Percentiles rank a stretch among this genome's conserved stretches.
phyloP scores from a whole-genome alignment of 2,113 vertebrate genomes.

The Cnemophilus loriae region DNA sequence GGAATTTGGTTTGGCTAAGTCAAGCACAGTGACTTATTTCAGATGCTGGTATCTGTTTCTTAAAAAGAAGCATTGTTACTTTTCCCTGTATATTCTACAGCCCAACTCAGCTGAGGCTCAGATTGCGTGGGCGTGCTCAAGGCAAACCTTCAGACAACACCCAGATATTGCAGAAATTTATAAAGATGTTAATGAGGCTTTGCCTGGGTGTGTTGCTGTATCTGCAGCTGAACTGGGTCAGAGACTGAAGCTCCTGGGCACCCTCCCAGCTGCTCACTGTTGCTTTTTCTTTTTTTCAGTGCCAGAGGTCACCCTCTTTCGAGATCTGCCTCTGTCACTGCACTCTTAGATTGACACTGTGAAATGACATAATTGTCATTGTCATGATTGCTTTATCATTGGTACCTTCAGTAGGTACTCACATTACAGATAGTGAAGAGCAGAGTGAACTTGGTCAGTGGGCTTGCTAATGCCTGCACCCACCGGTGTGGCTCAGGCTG shows the following conservation, averaged over 20 bases:
- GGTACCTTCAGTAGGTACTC: background rate
- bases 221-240: conserved; percentile 4
- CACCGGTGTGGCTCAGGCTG: background rate
- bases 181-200: background rate
- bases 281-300: background rate
- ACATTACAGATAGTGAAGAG: background rate
- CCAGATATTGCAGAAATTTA: background rate
- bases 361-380: background rate
- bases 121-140: background rate
- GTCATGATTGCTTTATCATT: background rate
- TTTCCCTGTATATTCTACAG: background rate
- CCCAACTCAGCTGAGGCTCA: background rate
- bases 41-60: background rate
- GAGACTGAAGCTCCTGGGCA: background rate
- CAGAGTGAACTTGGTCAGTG: background rate
- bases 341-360: background rate
- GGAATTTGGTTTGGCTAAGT: conserved; percentile 36
- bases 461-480: background rate
- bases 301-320: background rate
- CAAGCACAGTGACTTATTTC: conserved; percentile 7
- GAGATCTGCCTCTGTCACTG: background rate
- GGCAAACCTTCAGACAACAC: background rate
- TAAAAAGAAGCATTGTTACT: conserved; percentile 10
- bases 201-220: background rate
- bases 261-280: background rate